These are phyloP conservation scores for Acanthurus leucopareius DNA, from an alignment of 2,797 vertebrate species.

Conservation along the genomic window DNA sequence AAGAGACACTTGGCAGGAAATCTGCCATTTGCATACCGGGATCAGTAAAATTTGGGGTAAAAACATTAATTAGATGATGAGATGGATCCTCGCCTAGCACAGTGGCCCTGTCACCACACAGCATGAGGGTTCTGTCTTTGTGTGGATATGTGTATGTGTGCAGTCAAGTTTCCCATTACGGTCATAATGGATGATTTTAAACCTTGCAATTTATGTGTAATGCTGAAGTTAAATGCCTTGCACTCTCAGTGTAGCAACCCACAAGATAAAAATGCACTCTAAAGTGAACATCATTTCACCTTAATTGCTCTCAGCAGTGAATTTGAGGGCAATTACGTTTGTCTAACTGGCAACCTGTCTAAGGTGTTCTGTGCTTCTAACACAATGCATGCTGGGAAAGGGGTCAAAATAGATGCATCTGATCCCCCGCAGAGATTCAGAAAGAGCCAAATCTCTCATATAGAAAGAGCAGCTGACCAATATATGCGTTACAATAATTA, in stretches of 20 bases:
- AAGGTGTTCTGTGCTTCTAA: not conserved
- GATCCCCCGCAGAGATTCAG: not conserved
- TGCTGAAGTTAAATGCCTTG: not conserved
- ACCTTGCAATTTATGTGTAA: not conserved
- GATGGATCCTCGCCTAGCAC: not conserved
- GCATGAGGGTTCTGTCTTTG: not conserved
- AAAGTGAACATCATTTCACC: not conserved
- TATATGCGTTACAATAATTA: not conserved
- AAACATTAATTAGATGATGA: slow-evolving; percentile 31
- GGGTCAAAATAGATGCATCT: not conserved
- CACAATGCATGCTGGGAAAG: slow-evolving; percentile 15
- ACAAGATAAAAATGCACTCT: not conserved
- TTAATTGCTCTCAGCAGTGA: not conserved
- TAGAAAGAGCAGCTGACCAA: not conserved
- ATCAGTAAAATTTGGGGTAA: slow-evolving; percentile 7
- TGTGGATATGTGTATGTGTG: not conserved
- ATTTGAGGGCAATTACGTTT: not conserved
- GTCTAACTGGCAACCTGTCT: not conserved
- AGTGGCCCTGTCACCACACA: not conserved
- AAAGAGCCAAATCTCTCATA: not conserved
- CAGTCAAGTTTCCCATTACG: not conserved
- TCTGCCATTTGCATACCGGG: slow-evolving; percentile 20
- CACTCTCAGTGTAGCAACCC: not conserved
- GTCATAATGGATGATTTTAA: not conserved
- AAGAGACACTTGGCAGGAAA: slow-evolving; percentile 35